Base-by-base conservation (phyloP, 2,797 vertebrate genomes). In the Ctenochaetus hawaiiensis region DNA sequence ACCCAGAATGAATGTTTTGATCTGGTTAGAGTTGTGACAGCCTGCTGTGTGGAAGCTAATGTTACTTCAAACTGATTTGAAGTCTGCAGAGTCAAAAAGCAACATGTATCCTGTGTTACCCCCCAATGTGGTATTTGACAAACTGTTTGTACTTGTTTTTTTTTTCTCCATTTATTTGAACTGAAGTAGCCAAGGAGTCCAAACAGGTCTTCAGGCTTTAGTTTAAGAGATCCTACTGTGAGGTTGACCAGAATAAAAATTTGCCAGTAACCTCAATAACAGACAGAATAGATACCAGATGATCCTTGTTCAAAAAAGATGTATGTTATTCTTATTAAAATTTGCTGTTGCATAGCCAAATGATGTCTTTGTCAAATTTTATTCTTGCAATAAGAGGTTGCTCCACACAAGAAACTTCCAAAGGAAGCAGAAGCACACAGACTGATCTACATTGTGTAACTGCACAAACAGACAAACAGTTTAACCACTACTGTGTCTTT, bases 341-440 rank as follows among this genome's bases (percentile, higher is more conserved):
- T 41, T 2, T 41, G 8, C 11, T 41, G 39, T 41, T 41, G 39
- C 39, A 41, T 41, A 41, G 11, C 39, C 39, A 9, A 2, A 12
- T 47, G n/a, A 22, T 6, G 22, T 65, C 43, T 59, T 34, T 44
- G 7, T 37, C 8, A 5, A 37, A 51, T 64, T 70, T 75, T 66
- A 66, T 34, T 58, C 1, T 45, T 47, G 20, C 34, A 34, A 11
- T n/a, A 39, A 20, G 2, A 11, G 18, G 5, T 2, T 12, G 2
- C 6, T 9, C 9, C 9, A 18, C 26, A 39, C 10, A 8, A 39
- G 2, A 13, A 37, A 57, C 18, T 57, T 41, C 18, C 10, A 39
- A 41, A 4, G 1, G 16, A 20, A 39, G 20, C 56, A 13, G 12
- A 12, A 43, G 37, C 18, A 43, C 2, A 41, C 37, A 13, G 57